These are phyloP conservation scores for Gnathonemus longibarbis DNA, from an alignment of 2,113 vertebrate species.

Conservation along the genomic window DNA sequence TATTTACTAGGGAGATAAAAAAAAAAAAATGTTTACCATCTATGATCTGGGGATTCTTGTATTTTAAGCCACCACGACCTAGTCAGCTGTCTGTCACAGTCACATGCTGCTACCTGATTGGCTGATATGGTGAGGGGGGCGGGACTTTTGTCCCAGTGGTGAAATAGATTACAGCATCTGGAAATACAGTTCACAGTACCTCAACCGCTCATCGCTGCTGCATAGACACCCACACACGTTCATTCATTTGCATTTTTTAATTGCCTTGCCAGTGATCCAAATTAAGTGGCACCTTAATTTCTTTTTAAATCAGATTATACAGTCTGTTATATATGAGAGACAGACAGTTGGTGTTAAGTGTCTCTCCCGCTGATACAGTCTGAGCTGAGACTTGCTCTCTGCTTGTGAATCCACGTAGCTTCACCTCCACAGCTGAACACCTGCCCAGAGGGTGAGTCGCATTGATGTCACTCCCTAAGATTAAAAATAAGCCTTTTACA, in stretches of 20 bases:
- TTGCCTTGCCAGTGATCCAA: background rate
- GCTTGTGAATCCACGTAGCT: background rate
- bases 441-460: background rate
- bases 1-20: background rate
- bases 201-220: background rate
- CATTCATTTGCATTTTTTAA: background rate
- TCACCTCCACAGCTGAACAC: background rate
- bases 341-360: background rate
- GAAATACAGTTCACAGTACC: background rate
- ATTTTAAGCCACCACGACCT: background rate
- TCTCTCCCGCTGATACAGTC: background rate
- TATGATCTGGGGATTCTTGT: background rate
- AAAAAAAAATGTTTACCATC: background rate
- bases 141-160: background rate
- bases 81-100: background rate
- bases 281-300: background rate
- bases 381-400: background rate
- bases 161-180: background rate
- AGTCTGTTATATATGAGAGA: background rate
- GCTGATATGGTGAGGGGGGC: background rate
- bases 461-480: background rate
- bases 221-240: background rate
- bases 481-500: background rate
- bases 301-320: constrained; percentile 5
- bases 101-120: background rate